phyloP scores from a whole-genome alignment of 2,888 invertebrate genomes.

The Cloeon dipterum region DNA sequence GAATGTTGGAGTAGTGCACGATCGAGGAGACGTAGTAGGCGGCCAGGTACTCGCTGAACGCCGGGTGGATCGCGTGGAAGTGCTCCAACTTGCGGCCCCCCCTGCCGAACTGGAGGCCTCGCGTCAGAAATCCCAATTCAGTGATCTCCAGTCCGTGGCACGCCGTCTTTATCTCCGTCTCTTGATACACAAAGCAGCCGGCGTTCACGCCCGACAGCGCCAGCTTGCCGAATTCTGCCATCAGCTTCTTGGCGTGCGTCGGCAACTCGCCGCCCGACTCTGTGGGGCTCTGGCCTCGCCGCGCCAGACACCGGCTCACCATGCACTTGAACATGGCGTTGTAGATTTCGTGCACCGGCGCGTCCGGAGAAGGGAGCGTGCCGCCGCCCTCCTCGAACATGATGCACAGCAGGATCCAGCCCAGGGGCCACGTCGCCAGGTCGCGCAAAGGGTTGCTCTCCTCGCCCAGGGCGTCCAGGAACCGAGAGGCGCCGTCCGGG shows the following conservation, averaged over 20 bases:
- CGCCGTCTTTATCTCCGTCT: constrained; percentile 21
- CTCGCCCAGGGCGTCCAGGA: constrained; percentile 16
- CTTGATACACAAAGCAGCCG: constrained; percentile 22
- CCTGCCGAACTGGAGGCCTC: constrained; percentile 16
- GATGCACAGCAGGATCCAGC: constrained; percentile 26
- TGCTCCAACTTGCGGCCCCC: constrained; percentile 7
- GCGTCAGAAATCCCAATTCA: constrained; percentile 22
- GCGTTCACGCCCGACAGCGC: constrained; percentile 24
- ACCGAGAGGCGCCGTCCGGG: constrained; percentile 3
- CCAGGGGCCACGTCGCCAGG: constrained; percentile 25
- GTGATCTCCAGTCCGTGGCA: constrained; percentile 11
- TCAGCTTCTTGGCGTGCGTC: constrained; percentile 20
- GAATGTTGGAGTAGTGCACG: constrained; percentile 23
- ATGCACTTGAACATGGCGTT: constrained; percentile 22
- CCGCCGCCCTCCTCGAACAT: constrained; percentile 21
- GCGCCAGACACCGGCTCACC: constrained; percentile 18
- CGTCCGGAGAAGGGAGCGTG: constrained; percentile 16
- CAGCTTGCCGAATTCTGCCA: constrained; percentile 27
- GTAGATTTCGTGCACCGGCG: constrained; percentile 15
- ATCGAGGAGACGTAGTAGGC: constrained; percentile 29
- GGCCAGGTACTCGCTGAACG: constrained; percentile 26
- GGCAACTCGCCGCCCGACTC: constrained; percentile 16
- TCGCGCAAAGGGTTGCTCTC: constrained; percentile 18
- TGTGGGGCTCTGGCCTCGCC: constrained; percentile 11
- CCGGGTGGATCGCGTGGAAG: constrained; percentile 24